phyloP scores from a whole-genome alignment of 2,113 vertebrate genomes.

The Erythrocercus mccallii region DNA sequence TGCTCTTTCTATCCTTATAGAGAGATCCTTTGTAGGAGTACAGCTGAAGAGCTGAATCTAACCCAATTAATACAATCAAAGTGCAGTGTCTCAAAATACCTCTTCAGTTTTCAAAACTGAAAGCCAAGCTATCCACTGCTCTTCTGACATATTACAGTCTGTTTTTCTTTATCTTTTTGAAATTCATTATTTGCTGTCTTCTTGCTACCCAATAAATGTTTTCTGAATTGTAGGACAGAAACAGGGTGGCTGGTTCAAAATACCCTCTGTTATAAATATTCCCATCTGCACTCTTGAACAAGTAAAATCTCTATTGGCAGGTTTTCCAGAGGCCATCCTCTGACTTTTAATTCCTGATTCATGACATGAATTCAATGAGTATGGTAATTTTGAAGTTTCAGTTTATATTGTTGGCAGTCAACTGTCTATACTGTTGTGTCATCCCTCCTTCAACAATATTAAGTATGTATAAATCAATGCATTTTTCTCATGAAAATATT shows the following conservation, averaged over 20 bases:
- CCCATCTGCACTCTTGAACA: background rate
- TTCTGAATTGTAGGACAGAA: background rate
- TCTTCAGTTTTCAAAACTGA: background rate
- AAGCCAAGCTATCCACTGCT: background rate
- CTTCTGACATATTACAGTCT: background rate
- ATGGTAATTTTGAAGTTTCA: background rate
- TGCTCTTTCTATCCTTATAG: background rate
- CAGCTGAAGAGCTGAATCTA: background rate
- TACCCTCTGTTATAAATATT: background rate
- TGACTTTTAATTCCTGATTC: background rate
- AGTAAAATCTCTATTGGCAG: background rate
- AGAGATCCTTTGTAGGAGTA: background rate
- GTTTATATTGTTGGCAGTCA: background rate
- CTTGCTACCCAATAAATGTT: background rate
- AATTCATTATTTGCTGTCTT: background rate
- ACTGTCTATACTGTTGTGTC: accelerated
- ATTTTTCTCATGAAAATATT: background rate
- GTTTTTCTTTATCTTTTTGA: background rate
- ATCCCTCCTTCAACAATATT: background rate
- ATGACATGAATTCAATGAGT: background rate
- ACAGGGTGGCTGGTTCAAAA: background rate
- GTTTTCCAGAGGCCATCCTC: background rate
- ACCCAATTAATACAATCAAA: background rate
- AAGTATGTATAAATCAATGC: background rate
- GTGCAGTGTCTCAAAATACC: background rate